These are phyloP conservation scores for Hirundichthys speculiger DNA, from an alignment of 2,113 vertebrate genomes.

Conservation along the genomic window DNA sequence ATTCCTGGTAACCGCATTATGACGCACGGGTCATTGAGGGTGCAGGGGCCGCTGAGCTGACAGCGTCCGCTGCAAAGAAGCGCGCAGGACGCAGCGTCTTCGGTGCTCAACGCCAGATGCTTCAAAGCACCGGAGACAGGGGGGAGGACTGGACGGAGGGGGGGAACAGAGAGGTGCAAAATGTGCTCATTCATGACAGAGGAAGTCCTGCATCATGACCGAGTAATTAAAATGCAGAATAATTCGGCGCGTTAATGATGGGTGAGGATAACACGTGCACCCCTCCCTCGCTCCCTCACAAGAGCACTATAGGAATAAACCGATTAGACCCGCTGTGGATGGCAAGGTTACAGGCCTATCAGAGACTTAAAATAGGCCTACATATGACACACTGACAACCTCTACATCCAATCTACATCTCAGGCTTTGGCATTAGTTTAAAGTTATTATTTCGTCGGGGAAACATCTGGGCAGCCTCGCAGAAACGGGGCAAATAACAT, in stretches of 20 bases:
- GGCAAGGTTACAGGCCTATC: slow-evolving; percentile 70
- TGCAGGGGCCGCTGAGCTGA: slow-evolving; percentile 46
- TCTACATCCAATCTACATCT: slow-evolving; percentile 9
- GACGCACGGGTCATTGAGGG: slow-evolving; percentile 77
- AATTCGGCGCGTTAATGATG: background rate
- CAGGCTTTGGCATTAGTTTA: background rate
- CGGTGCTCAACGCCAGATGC: slow-evolving; percentile 9
- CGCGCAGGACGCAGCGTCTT: slow-evolving; percentile 23
- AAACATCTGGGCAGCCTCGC: too few relatives aligned
- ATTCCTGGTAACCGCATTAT: slow-evolving; percentile 84
- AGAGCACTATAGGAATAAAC: slow-evolving; percentile 63
- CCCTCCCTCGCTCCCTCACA: background rate
- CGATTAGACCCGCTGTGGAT: slow-evolving; percentile 64
- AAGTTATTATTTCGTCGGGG: too few relatives aligned
- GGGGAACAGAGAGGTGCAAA: background rate
- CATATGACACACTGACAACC: slow-evolving; percentile 27
- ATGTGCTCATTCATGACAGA: slow-evolving; percentile 13
- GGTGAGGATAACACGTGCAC: slow-evolving; percentile 1
- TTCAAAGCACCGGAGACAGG: slow-evolving; percentile 3
- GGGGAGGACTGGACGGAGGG: background rate
- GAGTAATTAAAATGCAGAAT: background rate
- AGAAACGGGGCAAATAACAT: too few relatives aligned
- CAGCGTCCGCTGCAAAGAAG: slow-evolving; percentile 18
- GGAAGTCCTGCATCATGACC: background rate
- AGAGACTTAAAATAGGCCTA: slow-evolving; percentile 16